phyloP scores from a whole-genome alignment of 2,113 vertebrate species.

The Plecotus auritus region DNA sequence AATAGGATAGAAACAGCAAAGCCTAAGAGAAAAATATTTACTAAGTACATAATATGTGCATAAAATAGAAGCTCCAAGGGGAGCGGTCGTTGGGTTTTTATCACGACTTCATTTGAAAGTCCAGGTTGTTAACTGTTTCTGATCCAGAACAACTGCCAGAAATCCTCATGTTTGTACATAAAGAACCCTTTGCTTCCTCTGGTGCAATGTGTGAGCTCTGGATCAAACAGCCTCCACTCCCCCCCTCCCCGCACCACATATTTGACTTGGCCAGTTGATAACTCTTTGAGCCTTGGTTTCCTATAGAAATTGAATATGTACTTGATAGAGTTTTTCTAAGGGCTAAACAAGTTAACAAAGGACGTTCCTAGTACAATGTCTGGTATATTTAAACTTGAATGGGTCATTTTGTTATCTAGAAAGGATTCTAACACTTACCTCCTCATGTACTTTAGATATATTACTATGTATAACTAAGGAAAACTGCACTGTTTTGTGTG shows the following conservation, averaged over 20 bases:
- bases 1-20: not conserved
- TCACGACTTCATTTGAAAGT: not conserved
- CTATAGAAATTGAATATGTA: not conserved
- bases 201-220: too few relatives aligned
- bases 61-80: not conserved
- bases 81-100: not conserved
- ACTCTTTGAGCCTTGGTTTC: not conserved
- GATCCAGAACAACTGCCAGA: not conserved
- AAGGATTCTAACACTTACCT: not conserved
- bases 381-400: not conserved
- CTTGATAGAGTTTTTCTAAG: not conserved
- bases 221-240: not conserved
- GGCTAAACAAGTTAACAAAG: not conserved
- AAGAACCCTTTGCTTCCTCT: not conserved
- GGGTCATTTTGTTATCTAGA: not conserved
- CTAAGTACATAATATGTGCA: not conserved
- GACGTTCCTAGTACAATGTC: not conserved
- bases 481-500: not conserved
- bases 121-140: not conserved
- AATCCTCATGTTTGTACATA: not conserved
- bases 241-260: rapidly evolving
- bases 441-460: not conserved
- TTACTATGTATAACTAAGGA: not conserved
- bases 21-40: not conserved
- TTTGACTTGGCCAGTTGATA: not conserved